Percentiles rank a stretch among this genome's conserved stretches.
phyloP scores from a whole-genome alignment of 2,888 invertebrate species.

The Bembecia ichneumoniformis region DNA sequence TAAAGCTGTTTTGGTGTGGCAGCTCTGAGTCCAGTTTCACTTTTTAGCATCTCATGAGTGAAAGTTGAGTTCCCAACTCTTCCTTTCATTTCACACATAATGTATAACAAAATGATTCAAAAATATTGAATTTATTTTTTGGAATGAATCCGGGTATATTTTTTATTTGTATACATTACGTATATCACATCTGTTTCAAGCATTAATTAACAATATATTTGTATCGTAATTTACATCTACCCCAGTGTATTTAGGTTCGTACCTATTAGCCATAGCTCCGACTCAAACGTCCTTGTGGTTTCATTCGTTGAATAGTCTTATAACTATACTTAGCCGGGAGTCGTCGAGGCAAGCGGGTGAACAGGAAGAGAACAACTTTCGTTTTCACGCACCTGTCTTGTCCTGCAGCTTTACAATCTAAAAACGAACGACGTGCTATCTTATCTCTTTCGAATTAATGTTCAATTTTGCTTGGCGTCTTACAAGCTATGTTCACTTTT shows the following conservation, averaged over 20 bases:
- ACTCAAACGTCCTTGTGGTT: constrained; percentile 19
- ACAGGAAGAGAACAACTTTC: constrained; percentile 72
- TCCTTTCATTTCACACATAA: constrained; percentile 46
- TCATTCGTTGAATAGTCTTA: constrained; percentile 27
- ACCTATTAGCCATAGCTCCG: constrained; percentile 14
- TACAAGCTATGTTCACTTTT: too few relatives aligned
- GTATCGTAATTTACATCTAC: not conserved
- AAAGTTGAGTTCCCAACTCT: constrained; percentile 59
- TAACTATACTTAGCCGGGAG: constrained; percentile 28
- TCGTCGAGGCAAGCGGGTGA: constrained; percentile 55
- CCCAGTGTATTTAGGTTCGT: too few relatives aligned
- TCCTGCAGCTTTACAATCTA: constrained; percentile 44
- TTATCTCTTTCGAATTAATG: constrained; percentile 2
- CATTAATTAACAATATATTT: too few relatives aligned
- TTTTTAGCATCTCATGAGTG: constrained; percentile 62
- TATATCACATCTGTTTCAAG: too few relatives aligned
- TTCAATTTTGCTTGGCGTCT: not conserved
- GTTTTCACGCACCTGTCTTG: constrained; percentile 69
- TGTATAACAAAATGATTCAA: constrained; percentile 24
- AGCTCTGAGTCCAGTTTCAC: constrained; percentile 59
- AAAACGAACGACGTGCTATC: constrained; percentile 22
- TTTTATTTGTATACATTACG: too few relatives aligned
- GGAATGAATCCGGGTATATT: not conserved
- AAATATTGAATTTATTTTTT: constrained; percentile 4
- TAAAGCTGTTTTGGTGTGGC: constrained; percentile 35